Evolutionary conservation across 2,888 invertebrate genomes (phyloP).

Genomic region (Pristionchus fissidentatus): DNA sequence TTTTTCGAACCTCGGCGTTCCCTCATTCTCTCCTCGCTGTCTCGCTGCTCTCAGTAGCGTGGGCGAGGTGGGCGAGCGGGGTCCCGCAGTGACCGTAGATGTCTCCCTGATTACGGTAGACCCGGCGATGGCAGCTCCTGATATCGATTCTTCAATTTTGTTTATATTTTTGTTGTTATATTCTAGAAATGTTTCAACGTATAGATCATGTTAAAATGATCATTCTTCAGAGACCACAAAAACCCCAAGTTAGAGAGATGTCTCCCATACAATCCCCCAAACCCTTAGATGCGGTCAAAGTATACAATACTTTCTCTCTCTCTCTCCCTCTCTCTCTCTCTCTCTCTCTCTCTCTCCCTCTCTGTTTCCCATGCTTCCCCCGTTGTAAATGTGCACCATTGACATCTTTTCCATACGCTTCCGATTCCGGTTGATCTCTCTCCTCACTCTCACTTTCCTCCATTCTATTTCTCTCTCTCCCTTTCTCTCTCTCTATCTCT

Average conservation of each 20-base stretch:
- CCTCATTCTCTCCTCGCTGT: slow-evolving; percentile 31
- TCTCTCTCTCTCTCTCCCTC: background rate
- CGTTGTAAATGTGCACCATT: slow-evolving; percentile 9
- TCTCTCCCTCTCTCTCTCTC: slow-evolving; percentile 13
- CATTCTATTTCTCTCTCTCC: background rate
- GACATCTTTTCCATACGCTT: slow-evolving; percentile 7
- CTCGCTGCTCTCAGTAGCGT: slow-evolving; percentile 54
- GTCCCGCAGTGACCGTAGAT: background rate
- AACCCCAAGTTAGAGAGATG: too few species aligned
- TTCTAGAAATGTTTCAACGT: too few species aligned
- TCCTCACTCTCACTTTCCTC: slow-evolving; percentile 27
- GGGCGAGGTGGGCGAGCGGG: slow-evolving; percentile 63
- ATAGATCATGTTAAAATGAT: too few species aligned
- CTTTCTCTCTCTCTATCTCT: background rate
- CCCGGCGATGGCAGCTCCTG: slow-evolving; percentile 39
- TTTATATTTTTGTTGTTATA: too few species aligned
- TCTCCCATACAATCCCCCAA: too few species aligned
- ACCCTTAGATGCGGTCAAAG: too few species aligned
- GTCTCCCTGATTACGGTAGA: background rate
- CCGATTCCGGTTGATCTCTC: slow-evolving; percentile 46
- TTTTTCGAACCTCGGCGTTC: slow-evolving; percentile 1
- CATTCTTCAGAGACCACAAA: too few species aligned
- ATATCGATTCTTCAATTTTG: background rate
- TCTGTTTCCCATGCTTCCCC: background rate
- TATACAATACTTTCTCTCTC: too few species aligned